These are phyloP conservation scores for Indri indri DNA, from an alignment of 2,113 vertebrate genomes.

Conservation along the genomic window DNA sequence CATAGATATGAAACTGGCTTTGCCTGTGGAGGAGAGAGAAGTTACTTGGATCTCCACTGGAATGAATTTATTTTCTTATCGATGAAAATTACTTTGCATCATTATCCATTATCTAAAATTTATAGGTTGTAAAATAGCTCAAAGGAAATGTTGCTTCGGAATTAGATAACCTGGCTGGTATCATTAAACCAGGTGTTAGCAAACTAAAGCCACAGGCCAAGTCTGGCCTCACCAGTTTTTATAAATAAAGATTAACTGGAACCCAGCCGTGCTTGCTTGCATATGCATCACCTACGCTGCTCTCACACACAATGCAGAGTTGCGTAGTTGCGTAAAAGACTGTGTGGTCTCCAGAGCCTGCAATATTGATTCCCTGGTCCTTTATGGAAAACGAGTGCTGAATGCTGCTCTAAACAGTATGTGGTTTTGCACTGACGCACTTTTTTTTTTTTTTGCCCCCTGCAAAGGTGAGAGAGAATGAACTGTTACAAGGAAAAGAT, in stretches of 20 bases:
- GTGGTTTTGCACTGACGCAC: not conserved
- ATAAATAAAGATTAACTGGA: not conserved
- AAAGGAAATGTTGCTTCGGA: not conserved
- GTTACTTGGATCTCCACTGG: not conserved
- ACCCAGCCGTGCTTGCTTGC: not conserved
- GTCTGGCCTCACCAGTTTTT: not conserved
- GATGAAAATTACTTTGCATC: not conserved
- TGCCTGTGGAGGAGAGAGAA: not conserved
- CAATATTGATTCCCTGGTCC: not conserved
- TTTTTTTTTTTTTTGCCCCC: not conserved
- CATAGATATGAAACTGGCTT: not conserved
- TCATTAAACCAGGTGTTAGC: not conserved
- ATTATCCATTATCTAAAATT: not conserved
- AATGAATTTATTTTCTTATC: not conserved
- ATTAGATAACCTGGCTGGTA: not conserved
- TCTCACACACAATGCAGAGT: not conserved
- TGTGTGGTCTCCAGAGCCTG: too few species aligned
- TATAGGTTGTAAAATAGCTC: not conserved
- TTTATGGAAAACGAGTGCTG: not conserved
- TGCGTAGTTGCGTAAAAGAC: too few species aligned
- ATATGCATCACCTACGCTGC: too few species aligned
- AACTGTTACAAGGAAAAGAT: not conserved
- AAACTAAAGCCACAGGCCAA: not conserved
- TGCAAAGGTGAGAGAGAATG: not conserved
- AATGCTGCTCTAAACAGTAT: not conserved